These are phyloP conservation scores for Tamandua tetradactyla DNA, from an alignment of 2,797 vertebrate species.

Conservation along the genomic window DNA sequence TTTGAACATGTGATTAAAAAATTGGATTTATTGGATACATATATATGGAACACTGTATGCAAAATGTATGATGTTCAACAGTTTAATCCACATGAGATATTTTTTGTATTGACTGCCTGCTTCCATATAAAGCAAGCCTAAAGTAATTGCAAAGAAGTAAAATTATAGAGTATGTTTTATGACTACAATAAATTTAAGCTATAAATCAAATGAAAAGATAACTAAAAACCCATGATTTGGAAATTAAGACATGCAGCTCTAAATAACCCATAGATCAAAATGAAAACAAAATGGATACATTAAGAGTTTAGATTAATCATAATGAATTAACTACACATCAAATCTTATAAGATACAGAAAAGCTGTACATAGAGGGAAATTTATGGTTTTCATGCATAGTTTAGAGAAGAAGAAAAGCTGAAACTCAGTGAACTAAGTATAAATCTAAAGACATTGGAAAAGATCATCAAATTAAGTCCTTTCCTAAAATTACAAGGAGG, in stretches of 20 bases:
- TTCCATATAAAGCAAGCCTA: not conserved
- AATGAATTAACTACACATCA: not conserved
- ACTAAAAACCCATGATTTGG: slow-evolving; percentile 16
- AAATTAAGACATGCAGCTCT: slow-evolving; percentile 50
- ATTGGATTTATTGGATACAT: not conserved
- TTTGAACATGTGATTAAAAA: not conserved
- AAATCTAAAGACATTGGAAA: not conserved
- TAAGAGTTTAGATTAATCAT: slow-evolving; percentile 58
- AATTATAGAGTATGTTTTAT: slow-evolving; percentile 24
- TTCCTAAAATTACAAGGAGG: not conserved
- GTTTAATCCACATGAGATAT: not conserved
- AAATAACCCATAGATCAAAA: slow-evolving; percentile 52
- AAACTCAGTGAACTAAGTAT: not conserved
- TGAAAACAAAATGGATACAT: slow-evolving; percentile 41
- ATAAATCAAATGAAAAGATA: slow-evolving; percentile 62
- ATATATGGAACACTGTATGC: not conserved
- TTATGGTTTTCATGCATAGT: slow-evolving; percentile 36
- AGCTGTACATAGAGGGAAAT: not conserved
- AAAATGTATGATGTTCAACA: not conserved
- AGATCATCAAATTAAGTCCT: not conserved
- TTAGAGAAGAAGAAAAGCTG: not conserved
- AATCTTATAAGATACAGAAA: not conserved
- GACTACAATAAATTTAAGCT: not conserved
- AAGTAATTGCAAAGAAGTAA: slow-evolving; percentile 45
- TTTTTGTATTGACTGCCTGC: not conserved